phyloP scores from a whole-genome alignment of 2,113 vertebrate genomes.

The Neomonachus schauinslandi region DNA sequence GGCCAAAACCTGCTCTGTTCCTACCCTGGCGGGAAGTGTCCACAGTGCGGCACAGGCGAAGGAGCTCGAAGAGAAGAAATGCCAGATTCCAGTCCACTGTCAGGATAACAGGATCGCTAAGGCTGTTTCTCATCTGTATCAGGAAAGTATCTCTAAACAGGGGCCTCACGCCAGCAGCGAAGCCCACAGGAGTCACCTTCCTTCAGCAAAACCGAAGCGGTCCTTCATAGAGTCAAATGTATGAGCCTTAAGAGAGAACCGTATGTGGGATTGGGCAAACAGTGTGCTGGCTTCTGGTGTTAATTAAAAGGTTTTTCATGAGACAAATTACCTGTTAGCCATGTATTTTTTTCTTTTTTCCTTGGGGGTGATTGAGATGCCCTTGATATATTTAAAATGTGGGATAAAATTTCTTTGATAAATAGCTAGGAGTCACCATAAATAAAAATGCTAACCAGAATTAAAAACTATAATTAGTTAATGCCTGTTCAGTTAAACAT shows the following conservation, averaged over 20 bases:
- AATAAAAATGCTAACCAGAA: constrained; percentile 75
- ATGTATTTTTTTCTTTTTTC: neutral
- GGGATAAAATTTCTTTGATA: constrained; percentile 68
- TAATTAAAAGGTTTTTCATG: constrained; percentile 16
- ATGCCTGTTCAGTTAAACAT: neutral
- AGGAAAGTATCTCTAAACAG: constrained; percentile 86
- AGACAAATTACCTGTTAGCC: constrained; percentile 9
- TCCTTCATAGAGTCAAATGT: constrained; percentile 99
- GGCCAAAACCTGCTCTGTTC: constrained; percentile 83
- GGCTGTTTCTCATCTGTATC: constrained; percentile 85
- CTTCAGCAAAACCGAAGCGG: constrained; percentile 96
- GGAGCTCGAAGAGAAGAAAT: constrained; percentile 88
- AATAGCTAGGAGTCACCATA: constrained; percentile 62
- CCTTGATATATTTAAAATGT: neutral
- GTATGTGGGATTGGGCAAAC: neutral
- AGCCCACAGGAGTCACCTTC: constrained; percentile 87
- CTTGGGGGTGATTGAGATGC: neutral
- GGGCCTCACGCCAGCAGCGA: constrained; percentile 88
- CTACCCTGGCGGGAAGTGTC: constrained; percentile 82
- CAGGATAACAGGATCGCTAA: constrained; percentile 89
- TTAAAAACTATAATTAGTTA: neutral
- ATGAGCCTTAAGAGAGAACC: constrained; percentile 80
- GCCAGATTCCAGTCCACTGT: constrained; percentile 87
- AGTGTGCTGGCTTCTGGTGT: constrained; percentile 34
- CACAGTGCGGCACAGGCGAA: constrained; percentile 90